Evolutionary conservation across 1,140 invertebrate genomes (phyloP).

Genomic region (Ostrea denselamellosa): DNA sequence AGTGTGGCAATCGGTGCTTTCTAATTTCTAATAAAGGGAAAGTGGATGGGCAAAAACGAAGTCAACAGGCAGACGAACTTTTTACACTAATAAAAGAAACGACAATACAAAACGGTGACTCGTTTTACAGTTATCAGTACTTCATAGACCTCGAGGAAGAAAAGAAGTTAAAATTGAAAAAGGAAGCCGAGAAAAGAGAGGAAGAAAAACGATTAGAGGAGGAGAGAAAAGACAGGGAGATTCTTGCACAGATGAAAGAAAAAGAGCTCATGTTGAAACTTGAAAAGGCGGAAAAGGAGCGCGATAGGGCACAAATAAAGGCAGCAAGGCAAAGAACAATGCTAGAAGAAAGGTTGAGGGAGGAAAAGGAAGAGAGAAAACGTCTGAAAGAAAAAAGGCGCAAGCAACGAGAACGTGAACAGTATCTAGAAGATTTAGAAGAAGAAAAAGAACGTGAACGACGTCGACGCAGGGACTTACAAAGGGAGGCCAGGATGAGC

Average conservation of each 20-base stretch:
- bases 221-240: not conserved
- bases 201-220: not conserved
- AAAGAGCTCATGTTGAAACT: not conserved
- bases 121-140: constrained; percentile 8
- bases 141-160: constrained; percentile 2
- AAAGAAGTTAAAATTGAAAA: not conserved
- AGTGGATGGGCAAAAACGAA: not conserved
- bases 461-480: not conserved
- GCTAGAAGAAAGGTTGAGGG: not conserved
- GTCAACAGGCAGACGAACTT: not conserved
- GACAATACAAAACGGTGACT: not conserved
- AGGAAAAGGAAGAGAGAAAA: not conserved
- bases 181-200: not conserved
- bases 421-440: not conserved
- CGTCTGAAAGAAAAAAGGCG: not conserved
- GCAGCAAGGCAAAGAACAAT: not conserved
- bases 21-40: not conserved
- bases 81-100: not conserved
- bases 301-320: not conserved
- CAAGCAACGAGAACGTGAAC: not conserved
- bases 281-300: not conserved
- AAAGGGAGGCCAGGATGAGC: not conserved
- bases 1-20: not conserved
- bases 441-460: not conserved
- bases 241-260: not conserved